Percentiles rank a stretch among this genome's conserved stretches.
These are phyloP conservation scores for Pammene fasciana DNA, from an alignment of 2,888 invertebrate species.

Conservation along the genomic window DNA sequence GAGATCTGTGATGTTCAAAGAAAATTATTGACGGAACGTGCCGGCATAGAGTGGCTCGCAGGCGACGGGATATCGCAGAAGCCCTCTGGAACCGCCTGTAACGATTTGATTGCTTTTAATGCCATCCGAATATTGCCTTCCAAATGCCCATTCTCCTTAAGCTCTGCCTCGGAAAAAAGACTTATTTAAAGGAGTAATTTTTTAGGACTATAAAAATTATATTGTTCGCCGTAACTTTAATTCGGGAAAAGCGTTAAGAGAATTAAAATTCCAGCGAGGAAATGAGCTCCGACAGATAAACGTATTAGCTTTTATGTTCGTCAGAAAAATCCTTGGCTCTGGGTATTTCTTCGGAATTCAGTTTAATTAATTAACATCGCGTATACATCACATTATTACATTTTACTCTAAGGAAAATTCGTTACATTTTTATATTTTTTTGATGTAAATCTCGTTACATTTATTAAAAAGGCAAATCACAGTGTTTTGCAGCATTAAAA, in stretches of 20 bases:
- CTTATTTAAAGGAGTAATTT: conserved; percentile 61
- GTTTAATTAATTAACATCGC: conserved; percentile 43
- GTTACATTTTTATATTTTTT: neutral
- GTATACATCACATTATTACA: conserved; percentile 18
- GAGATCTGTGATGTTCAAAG: conserved; percentile 78
- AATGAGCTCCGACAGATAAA: conserved; percentile 73
- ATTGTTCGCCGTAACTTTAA: conserved; percentile 70
- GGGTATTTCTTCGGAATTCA: conserved; percentile 41
- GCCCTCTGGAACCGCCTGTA: conserved; percentile 57
- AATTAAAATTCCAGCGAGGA: conserved; percentile 74
- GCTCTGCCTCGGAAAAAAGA: conserved; percentile 52
- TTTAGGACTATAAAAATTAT: conserved; percentile 68
- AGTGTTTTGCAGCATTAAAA: conserved; percentile 10
- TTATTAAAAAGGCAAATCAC: conserved; percentile 1
- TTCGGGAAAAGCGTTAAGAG: conserved; percentile 68
- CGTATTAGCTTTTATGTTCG: conserved; percentile 70
- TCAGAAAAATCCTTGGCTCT: conserved; percentile 52
- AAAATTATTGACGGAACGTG: conserved; percentile 82
- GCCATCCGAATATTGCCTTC: conserved; percentile 47
- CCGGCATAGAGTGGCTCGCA: conserved; percentile 65
- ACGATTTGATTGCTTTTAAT: conserved; percentile 62
- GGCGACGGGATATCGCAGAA: conserved; percentile 56
- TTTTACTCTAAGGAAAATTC: conserved; percentile 24
- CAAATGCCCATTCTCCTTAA: conserved; percentile 47
- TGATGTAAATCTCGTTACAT: neutral